phyloP scores from a whole-genome alignment of 2,113 vertebrate genomes.

The Coturnix japonica region DNA sequence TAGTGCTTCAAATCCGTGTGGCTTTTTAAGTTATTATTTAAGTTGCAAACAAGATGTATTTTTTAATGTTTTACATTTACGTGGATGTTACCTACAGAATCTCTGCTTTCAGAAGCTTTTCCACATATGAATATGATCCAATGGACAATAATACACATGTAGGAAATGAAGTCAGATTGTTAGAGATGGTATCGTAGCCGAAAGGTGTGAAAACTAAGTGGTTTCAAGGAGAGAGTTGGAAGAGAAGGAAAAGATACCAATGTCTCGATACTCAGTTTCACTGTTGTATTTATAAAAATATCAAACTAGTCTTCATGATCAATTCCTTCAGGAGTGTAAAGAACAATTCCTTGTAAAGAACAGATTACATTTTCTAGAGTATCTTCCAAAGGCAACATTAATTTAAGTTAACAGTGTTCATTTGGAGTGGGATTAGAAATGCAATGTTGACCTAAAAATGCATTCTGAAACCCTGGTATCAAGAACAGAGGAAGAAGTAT shows the following conservation, averaged over 20 bases:
- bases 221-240: background rate
- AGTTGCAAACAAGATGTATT: background rate
- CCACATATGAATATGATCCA: background rate
- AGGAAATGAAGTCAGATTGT: background rate
- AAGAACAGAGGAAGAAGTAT: background rate
- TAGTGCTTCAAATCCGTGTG: background rate
- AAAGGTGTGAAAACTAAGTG: background rate
- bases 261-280: background rate
- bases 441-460: background rate
- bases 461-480: background rate
- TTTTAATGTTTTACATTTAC: background rate
- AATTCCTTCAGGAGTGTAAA: background rate
- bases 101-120: background rate
- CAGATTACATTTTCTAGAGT: background rate
- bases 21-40: background rate
- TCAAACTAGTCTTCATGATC: background rate
- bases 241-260: background rate
- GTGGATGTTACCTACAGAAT: background rate
- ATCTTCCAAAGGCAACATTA: background rate
- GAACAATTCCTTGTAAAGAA: background rate
- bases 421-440: background rate
- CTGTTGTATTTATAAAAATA: slow-evolving; percentile 12
- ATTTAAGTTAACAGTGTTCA: background rate
- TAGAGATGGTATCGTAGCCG: background rate
- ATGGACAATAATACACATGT: background rate